Evolutionary conservation across 2,888 invertebrate species (phyloP), one percentile per base, ranked within the genome.

Genomic region (Drosophila monieri): DNA sequence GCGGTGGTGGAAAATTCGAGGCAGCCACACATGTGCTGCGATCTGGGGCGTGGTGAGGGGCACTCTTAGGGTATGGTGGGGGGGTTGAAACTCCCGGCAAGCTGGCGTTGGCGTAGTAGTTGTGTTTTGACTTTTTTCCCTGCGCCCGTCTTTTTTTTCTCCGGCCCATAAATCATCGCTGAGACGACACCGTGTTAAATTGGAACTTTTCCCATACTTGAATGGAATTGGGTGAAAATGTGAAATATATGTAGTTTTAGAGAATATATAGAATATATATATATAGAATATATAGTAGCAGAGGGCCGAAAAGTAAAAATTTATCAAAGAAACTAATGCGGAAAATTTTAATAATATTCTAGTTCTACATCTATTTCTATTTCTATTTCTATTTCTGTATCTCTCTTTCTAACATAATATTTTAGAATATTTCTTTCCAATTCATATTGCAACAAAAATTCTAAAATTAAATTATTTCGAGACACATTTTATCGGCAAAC

Each of bases 121-220:
- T 78, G 65, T 67, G 73, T 71, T 83, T 80, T 75, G 75, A 76
- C 76, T 78, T 80, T 88, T 83, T 73, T 58, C 46, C 46, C 59
- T 39, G 59, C 30, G 46, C 21, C 59, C 57, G 44, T 56, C 61
- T 43, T 43, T 62, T 49, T 44, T 49, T 44, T 44, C 18, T 61
- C 9, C 41, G 32, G 74, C 54, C 62, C 88, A 80, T 87, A 87
- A 87, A 88, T 88, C 87, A 88, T 88, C 54, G 72, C 86, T 79
- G 87, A 88, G 87, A 88, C 81, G 88, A 88, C 87, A 88, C 86
- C 88, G 81, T 85, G 87, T 85, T 88, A 88, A 88, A 88, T 89
- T 88, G 87, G 86, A 88, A 88, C 89, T 86, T 84, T 89, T 89
- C 88, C 88, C 86, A 87, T 87, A 81, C 76, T 81, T 73, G 79